Evolutionary conservation across 2,888 invertebrate species (phyloP).

Genomic region (Cryptus armator): DNA sequence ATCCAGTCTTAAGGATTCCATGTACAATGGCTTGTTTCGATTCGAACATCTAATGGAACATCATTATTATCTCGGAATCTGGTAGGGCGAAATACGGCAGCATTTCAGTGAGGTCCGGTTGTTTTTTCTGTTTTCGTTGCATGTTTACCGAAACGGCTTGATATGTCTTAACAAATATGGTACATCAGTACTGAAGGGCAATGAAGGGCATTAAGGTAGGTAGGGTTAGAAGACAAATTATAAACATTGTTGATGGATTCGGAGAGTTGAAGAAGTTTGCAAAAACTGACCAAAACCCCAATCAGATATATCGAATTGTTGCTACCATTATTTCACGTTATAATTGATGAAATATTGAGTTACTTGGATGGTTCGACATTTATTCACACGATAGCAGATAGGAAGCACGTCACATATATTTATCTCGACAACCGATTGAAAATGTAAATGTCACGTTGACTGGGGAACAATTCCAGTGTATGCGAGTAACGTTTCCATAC

Average conservation of each 20-base stretch:
- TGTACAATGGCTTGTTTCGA: not conserved
- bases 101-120: too few species aligned
- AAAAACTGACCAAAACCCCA: too few species aligned
- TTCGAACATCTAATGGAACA: not conserved
- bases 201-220: too few species aligned
- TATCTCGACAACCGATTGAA: conserved; percentile 49
- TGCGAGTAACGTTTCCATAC: conserved; percentile 3
- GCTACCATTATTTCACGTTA: too few species aligned
- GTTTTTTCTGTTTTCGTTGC: not conserved
- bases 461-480: conserved; percentile 30
- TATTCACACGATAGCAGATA: not conserved
- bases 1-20: not conserved
- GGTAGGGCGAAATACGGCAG: not conserved
- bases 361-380: conserved; percentile 30
- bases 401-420: conserved; percentile 37
- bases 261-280: too few species aligned
- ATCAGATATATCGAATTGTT: too few species aligned
- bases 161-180: too few species aligned
- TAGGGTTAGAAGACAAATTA: too few species aligned
- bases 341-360: not conserved
- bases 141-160: too few species aligned
- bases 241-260: too few species aligned
- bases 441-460: conserved; percentile 30
- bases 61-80: not conserved
- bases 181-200: too few species aligned